Evolutionary conservation across 1,140 invertebrate genomes (phyloP), one percentile per base, ranked within the genome.

Genomic region (Cryptotermes secundus): DNA sequence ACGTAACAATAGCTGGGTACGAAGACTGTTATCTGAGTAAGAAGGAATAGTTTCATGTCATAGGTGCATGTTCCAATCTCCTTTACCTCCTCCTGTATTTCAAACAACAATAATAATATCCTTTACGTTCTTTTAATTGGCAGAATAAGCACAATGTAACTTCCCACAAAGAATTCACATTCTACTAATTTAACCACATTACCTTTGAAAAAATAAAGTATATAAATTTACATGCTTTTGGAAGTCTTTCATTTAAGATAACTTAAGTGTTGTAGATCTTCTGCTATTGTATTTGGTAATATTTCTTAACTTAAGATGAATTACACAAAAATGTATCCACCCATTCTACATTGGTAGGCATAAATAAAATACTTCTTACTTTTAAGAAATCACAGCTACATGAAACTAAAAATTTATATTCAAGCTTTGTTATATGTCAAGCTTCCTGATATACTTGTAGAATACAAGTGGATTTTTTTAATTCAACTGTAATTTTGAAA

Each of bases 321-420:
- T 72, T 72, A 72, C 59, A 72, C 26, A n/a, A 72, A 72, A 72
- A 72, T n/a, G 7, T n/a, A 16, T 72, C n/a, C 59, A 72, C 26
- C 59, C 59, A 72, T 72, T 72, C 59, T 31, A 72, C 14, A 9
- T 72, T 72, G 59, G 59, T 72, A 72, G 59, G 26, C 31, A 72
- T 72, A 72, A 72, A 72, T 72, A 72, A 72, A 72, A 72, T 31
- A 31, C n/a, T 72, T n/a, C 31, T 72, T 72, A 72, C 59, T 72
- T 72, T n/a, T 31, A 72, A 72, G 59, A 72, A 72, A 72, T 72
- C 59, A 72, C 59, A 72, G 59, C 59, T 72, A 72, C n/a, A 31
- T 72, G 59, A 72, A 72, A 72, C 59, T 72, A 72, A 59, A 59
- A 59, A 59, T 59, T 9, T n/a, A 6, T 72, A 72, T 72, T 72